Base-by-base conservation (phyloP, 2,797 vertebrate species). In the Phylloscopus collybita region DNA sequence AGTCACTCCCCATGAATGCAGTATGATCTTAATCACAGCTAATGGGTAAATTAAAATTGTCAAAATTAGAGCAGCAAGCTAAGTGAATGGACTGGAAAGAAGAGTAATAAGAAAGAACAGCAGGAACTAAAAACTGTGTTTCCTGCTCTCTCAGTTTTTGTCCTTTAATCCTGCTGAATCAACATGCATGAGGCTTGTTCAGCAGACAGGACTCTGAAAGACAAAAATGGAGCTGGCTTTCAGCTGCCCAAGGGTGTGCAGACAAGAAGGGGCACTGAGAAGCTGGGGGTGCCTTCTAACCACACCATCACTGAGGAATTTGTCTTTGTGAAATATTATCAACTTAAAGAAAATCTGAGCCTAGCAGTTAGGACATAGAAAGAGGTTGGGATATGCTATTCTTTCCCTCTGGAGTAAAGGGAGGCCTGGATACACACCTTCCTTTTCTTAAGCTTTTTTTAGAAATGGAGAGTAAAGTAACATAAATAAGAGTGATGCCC, bases 1-100 rank as follows among this genome's bases (percentile, higher is more conserved):
- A 81, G 38, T 69, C 57, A n/a, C 36, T 85, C 40, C 49, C 65
- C 50, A 47, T 57, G 45, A 90, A 74, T 54, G n/a, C 47, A 81
- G 25, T 11, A 40, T 25, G 60, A 82, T 80, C 71, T 89, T 91
- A 94, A 93, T 90, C 72, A 83, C 38, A 88, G 53, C 25, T 87
- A 92, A 94, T 56, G 42, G 69, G n/a, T 45, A 86, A 82, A 95
- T 80, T 86, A 36, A 92, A 87, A 67, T 44, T 61, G 57, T 88
- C 75, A 83, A 78, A 96, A 91, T 78, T 74, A 65, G 65, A 50
- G 54, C 53, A 90, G 45, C 50, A 69, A 50, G 54, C 21, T 78
- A 90, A 86, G 45, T 32, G 59, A 91, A 88, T 64, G 59, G 29
- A 71, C 19, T 73, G 32, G 38, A 42, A 92, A 75, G 42, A 87